Base-by-base conservation (phyloP, 1,140 invertebrate species). In the Akabosia matsudoensis region DNA sequence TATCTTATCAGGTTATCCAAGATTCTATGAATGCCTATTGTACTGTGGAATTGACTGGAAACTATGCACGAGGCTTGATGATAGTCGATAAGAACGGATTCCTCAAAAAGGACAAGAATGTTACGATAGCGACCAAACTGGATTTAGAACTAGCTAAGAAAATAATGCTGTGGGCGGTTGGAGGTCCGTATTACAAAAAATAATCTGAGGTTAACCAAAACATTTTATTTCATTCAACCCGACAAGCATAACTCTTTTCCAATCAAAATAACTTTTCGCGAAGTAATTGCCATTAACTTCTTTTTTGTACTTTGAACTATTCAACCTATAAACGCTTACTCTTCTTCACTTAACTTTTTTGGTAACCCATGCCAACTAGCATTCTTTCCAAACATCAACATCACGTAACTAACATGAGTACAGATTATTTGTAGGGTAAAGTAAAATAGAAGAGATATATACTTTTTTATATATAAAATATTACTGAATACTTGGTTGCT, bases 11-110 rank as follows among this genome's bases (percentile, higher is more conserved):
- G 52, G 31, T 54, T n/a, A 45, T 71, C 18, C 70, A 37, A 70
- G 37, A 18, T 24, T 51, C 61, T 33, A 33, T 75, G n/a, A 73
- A 51, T 26, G 73, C 73, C n/a, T 76, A 76, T 45, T 79, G 77
- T 2, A 86, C 87, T 28, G 87, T 90, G 1, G 89, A 90, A 80
- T 82, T 90, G 10, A 78, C 82, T 70, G 89, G 89, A 22, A 80
- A 78, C 14, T 85, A 84, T 77, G 90, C 89, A 0, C 84, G 90
- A 79, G 90, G 89, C 1, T 87, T 89, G 83, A 85, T 90, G 77
- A 86, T 89, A 0, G 82, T 90, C 33, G 88, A 90, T 85, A 88
- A 89, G 82, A 72, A 33, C 45, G 78, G 78, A 56, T 16, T 64
- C 45, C 37, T 76, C 28, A 74, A 76, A 51, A 78, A 77, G 34